Conservation (phyloP, 2,888 invertebrate genomes). For the Dolichomitus sp. region DNA sequence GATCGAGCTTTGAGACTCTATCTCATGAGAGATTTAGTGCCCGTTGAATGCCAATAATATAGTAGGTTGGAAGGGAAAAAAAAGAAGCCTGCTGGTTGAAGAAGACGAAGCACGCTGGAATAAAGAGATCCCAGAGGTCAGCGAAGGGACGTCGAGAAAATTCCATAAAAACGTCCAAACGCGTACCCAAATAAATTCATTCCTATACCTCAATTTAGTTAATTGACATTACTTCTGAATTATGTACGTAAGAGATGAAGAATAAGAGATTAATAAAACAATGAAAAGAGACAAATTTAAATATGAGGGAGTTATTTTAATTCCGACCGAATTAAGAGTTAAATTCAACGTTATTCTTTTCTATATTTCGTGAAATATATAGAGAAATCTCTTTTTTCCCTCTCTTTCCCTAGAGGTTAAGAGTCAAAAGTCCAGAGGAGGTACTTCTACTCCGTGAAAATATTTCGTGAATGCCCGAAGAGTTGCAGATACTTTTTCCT, state of each 20-base stretch:
- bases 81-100: not conserved
- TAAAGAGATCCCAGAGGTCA: conserved; percentile 35
- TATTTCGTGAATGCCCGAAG: not conserved
- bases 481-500: not conserved
- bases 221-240: conserved; percentile 26
- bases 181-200: conserved; percentile 28
- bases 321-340: conserved; percentile 42
- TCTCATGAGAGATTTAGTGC: conserved; percentile 34
- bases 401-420: not conserved
- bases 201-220: conserved; percentile 38
- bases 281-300: conserved; percentile 8
- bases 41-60: conserved; percentile 39
- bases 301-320: not conserved
- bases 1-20: not conserved
- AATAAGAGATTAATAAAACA: not conserved
- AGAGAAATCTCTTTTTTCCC: not conserved
- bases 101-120: conserved; percentile 20
- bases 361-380: conserved; percentile 14
- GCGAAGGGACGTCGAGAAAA: conserved; percentile 8
- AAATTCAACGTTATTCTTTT: conserved; percentile 15
- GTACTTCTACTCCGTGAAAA: not conserved
- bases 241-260: conserved; percentile 12
- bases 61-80: conserved; percentile 3
- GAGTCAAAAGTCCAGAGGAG: not conserved
- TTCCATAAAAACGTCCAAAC: conserved; percentile 14